Evolutionary conservation across 2,797 vertebrate genomes (phyloP), one percentile per base, ranked within the genome.

Genomic region (Tokudaia muenninki): DNA sequence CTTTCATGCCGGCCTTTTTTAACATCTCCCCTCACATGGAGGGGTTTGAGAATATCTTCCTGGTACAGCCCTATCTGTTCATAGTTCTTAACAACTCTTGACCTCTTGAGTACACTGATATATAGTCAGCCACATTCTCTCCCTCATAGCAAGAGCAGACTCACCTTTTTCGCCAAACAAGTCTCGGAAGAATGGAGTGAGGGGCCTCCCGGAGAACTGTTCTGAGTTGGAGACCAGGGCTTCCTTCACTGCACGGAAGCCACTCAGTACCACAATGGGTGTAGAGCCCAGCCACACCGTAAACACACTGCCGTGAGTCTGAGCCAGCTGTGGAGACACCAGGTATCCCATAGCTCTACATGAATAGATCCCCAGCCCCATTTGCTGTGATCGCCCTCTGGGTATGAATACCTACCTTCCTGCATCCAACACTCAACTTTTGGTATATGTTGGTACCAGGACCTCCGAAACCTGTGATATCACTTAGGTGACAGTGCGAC

Each of bases 161-260:
- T 72, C 98, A 97, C 98, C 98, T 98, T 97, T 98, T 77, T 98
- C 95, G 0, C 98, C 98, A 98, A 98, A 98, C 91, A 98, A 94
- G 37, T 98, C 98, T 90, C 22, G 63, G 94, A 98, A 98, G 97
- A 98, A 98, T 0, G 97, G 98, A 2, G 97, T 98, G 79, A 98
- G 98, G 31, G 98, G 98, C 87, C 98, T 97, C 93, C 98, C 97
- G 0, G 98, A 98, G 82, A 98, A 8, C 91, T 98, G 98, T 74
- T 98, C 98, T 0, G 97, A 98, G 44, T 98, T 98, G 92, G 98
- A 98, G 91, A 98, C 0, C 0, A 98, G 97, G 1, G 95, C 98
- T 0, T 98, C 97, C 94, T 97, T 98, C 50, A 98, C 97, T 0
- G 97, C 96, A 95, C 17, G 91, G 97, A 97, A 98, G 41, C 98